Evolutionary conservation across 2,888 invertebrate species (phyloP).

Genomic region (Abrostola triplasia): DNA sequence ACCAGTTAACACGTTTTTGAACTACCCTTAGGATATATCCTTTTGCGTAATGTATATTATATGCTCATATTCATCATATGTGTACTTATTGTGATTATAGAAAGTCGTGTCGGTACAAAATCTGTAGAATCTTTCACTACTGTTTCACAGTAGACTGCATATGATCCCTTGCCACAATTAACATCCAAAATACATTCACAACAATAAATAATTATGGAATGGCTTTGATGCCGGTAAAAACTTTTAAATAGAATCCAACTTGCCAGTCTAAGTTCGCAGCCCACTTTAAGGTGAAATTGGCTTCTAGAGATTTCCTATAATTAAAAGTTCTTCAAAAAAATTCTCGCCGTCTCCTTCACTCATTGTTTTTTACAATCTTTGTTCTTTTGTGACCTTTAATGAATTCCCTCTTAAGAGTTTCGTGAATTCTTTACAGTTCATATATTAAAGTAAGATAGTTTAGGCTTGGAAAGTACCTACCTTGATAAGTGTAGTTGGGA

Average conservation of each 20-base stretch:
- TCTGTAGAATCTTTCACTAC: slow-evolving; percentile 2
- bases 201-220: slow-evolving; percentile 67
- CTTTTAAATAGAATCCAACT: slow-evolving; percentile 69
- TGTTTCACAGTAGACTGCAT: not conserved
- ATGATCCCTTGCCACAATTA: not conserved
- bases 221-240: slow-evolving; percentile 61
- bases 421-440: slow-evolving; percentile 6
- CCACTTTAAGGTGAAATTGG: slow-evolving; percentile 61
- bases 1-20: slow-evolving; percentile 66
- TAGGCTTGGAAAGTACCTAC: too few relatives aligned
- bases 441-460: slow-evolving; percentile 2
- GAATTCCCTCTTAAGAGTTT: slow-evolving; percentile 31
- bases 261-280: slow-evolving; percentile 59
- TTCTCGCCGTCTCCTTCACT: slow-evolving; percentile 48
- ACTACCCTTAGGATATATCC: slow-evolving; percentile 55
- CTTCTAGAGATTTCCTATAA: slow-evolving; percentile 66
- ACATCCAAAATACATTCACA: slow-evolving; percentile 46
- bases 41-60: slow-evolving; percentile 35
- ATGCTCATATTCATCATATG: slow-evolving; percentile 21
- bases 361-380: slow-evolving; percentile 49
- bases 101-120: slow-evolving; percentile 8
- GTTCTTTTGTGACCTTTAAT: slow-evolving; percentile 44
- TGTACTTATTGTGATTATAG: slow-evolving; percentile 12
- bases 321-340: slow-evolving; percentile 65
- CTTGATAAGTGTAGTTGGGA: too few relatives aligned